Percentiles rank a stretch among this genome's conserved stretches.
Evolutionary conservation across 53 echinoderm and acorn worm species (phyloP).

Genomic region (Zoroaster sp.): DNA sequence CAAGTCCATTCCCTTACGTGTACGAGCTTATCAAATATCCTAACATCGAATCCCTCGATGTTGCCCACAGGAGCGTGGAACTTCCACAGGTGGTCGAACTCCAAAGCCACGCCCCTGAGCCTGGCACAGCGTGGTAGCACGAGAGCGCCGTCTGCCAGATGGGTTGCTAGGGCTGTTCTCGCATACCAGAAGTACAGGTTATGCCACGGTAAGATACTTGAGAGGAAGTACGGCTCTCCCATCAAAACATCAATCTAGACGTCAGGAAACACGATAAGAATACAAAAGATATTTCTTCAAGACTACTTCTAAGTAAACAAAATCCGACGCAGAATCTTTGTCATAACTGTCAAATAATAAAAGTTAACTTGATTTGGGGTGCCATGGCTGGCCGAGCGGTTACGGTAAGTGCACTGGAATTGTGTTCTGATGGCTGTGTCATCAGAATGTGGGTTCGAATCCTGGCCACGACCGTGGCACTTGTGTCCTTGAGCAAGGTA

Average conservation of each 20-base stretch:
- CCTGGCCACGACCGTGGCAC: too few species aligned
- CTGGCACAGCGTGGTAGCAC: constrained; percentile 75
- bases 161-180: constrained; percentile 43
- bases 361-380: too few species aligned
- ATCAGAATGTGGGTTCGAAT: too few species aligned
- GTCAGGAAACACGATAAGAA: too few species aligned
- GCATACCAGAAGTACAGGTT: constrained; percentile 94
- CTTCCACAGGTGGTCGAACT: constrained; percentile 98
- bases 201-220: constrained; percentile 87
- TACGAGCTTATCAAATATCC: constrained; percentile 79
- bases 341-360: too few species aligned
- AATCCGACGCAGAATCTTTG: too few species aligned
- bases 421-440: too few species aligned
- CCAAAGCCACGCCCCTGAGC: constrained; percentile 78
- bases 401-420: too few species aligned
- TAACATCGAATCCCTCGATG: constrained; percentile 88
- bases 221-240: constrained; percentile 83
- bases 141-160: constrained; percentile 50
- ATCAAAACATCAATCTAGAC: constrained; percentile 82
- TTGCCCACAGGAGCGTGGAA: constrained; percentile 84
- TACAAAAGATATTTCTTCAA: neutral
- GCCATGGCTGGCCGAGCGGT: too few species aligned
- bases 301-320: neutral
- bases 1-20: constrained; percentile 54
- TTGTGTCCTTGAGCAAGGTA: too few species aligned